These are phyloP conservation scores for Lates calcarifer DNA, from an alignment of 2,113 vertebrate species.

Conservation along the genomic window DNA sequence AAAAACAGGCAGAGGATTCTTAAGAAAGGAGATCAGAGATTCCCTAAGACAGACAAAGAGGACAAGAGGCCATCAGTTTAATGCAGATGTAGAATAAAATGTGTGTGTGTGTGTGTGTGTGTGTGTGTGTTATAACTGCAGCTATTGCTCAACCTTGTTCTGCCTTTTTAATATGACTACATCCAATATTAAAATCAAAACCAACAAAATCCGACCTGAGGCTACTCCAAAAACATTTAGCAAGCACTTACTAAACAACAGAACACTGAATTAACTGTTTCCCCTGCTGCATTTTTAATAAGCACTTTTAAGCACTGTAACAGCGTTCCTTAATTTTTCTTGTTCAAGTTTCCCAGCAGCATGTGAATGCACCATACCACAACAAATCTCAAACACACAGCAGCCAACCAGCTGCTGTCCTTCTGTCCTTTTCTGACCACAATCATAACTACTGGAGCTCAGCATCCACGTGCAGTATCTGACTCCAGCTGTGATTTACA, in stretches of 20 bases:
- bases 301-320: not conserved
- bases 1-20: not conserved
- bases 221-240: constrained; percentile 1
- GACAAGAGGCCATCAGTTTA: not conserved
- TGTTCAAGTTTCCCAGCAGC: constrained; percentile 16
- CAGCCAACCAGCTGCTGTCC: not conserved
- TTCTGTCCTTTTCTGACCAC: not conserved
- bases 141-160: not conserved
- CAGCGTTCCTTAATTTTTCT: not conserved
- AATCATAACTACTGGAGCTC: not conserved
- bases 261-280: constrained; percentile 15
- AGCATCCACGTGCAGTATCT: not conserved
- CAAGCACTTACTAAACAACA: not conserved
- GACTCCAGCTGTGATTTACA: not conserved
- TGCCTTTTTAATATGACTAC: not conserved
- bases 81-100: not conserved
- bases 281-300: constrained; percentile 39
- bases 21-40: not conserved
- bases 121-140: not conserved
- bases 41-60: not conserved
- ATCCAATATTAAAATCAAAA: not conserved
- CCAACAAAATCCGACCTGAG: not conserved
- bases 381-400: constrained; percentile 5
- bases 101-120: too few species aligned
- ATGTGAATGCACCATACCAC: not conserved